Conservation (phyloP, 2,797 vertebrate species). For the Rhabdomys pumilio region DNA sequence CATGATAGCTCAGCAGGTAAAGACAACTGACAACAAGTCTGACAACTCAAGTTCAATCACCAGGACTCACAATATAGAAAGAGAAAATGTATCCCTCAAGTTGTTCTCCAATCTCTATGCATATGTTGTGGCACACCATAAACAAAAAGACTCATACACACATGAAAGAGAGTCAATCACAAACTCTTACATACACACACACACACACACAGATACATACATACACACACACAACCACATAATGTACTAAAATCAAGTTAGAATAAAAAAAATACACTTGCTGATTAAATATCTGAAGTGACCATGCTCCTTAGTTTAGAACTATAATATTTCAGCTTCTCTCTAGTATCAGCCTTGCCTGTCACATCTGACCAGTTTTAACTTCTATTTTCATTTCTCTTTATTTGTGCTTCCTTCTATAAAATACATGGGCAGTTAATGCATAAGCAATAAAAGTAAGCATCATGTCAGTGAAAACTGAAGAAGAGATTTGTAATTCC, state of each 20-base stretch:
- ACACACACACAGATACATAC: not conserved
- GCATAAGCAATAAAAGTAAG: conserved; percentile 43
- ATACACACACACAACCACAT: not conserved
- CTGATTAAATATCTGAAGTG: not conserved
- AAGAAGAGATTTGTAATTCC: conserved; percentile 39
- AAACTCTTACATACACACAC: not conserved
- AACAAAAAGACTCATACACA: not conserved
- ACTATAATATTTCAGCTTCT: not conserved
- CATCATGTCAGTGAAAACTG: conserved; percentile 18
- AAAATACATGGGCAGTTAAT: conserved; percentile 49
- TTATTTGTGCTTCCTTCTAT: conserved; percentile 45
- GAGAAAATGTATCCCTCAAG: not conserved
- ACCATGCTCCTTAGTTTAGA: not conserved
- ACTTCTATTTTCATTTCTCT: conserved; percentile 26
- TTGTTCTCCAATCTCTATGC: too few relatives aligned
- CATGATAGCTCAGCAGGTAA: not conserved
- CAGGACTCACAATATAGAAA: too few relatives aligned
- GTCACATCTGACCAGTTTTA: not conserved
- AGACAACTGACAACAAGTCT: not conserved
- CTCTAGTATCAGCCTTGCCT: not conserved
- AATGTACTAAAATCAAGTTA: not conserved
- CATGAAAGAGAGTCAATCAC: not conserved
- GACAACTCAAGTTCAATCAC: not conserved
- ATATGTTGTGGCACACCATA: not conserved
- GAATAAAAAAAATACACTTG: not conserved